Conservation (phyloP, 2,797 vertebrate species). For the Sebastolobus altivelis region DNA sequence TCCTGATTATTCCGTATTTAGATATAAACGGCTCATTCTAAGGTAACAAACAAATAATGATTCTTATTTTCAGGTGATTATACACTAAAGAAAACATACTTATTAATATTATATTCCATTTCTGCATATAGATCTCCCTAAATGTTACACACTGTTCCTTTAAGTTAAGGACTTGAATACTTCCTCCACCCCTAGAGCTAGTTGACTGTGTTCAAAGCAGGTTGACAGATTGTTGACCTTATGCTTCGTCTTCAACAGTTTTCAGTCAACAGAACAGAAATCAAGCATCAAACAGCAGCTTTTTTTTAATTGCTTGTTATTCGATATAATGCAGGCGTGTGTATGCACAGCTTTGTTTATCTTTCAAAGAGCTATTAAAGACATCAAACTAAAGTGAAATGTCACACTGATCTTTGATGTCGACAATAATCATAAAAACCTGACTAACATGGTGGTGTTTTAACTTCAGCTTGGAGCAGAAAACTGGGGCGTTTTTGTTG, state of each 20-base stretch:
- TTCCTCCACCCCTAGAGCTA: neutral
- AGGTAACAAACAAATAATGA: too few species aligned
- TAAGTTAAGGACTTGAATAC: neutral
- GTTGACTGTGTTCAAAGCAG: neutral
- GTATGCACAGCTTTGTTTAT: slow-evolving; percentile 10
- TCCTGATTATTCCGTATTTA: too few species aligned
- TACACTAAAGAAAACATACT: too few species aligned
- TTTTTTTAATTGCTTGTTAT: slow-evolving; percentile 23
- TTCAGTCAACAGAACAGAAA: neutral
- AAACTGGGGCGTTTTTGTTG: neutral
- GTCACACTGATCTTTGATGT: neutral
- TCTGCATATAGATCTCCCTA: too few species aligned
- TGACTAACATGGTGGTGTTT: neutral
- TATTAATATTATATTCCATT: too few species aligned
- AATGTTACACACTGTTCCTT: neutral
- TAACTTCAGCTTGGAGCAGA: neutral
- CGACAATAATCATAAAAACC: neutral
- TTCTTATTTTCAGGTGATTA: too few species aligned
- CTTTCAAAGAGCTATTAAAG: neutral
- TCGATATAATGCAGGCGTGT: neutral
- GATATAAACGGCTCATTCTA: too few species aligned
- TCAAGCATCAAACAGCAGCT: neutral
- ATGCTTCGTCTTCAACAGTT: neutral
- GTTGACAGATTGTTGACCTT: neutral
- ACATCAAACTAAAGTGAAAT: neutral